Percentiles rank a stretch among this genome's conserved stretches.
Evolutionary conservation across 2,113 vertebrate genomes (phyloP).

Genomic region (Cinclus cinclus): DNA sequence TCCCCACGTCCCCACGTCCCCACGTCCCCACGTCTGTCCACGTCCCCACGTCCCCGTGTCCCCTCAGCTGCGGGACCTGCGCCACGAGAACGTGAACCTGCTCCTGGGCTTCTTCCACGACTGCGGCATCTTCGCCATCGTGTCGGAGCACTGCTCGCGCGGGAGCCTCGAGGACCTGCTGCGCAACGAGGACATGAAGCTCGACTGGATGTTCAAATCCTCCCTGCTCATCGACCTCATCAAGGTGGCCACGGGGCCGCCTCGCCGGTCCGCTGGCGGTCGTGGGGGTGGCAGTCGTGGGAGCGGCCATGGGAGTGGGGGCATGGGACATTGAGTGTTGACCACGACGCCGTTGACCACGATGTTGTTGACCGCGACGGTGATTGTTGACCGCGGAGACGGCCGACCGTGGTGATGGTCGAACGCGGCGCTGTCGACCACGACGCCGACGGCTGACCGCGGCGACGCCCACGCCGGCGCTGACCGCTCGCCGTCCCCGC

Average conservation of each 20-base stretch:
- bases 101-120: slow-evolving; percentile 89
- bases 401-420: no score
- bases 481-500: neutral
- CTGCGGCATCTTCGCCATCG: slow-evolving; percentile 81
- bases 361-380: fast-evolving
- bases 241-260: slow-evolving; percentile 63
- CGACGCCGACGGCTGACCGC: no score
- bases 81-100: slow-evolving; percentile 91
- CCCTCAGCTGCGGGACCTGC: slow-evolving; percentile 84
- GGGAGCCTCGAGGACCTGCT: slow-evolving; percentile 91
- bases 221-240: slow-evolving; percentile 91
- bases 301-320: neutral
- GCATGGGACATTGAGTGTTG: no score
- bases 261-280: no score
- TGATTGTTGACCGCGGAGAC: no score
- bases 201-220: slow-evolving; percentile 98
- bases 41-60: fast-evolving
- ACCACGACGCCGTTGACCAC: neutral
- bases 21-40: no score
- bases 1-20: fast-evolving
- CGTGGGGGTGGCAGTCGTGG: no score
- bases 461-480: no score
- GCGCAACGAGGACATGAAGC: slow-evolving; percentile 86
- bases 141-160: slow-evolving; percentile 88
- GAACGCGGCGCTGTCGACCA: no score